phyloP scores from a whole-genome alignment of 2,888 invertebrate species.

The Pachliopta kotzebuea region DNA sequence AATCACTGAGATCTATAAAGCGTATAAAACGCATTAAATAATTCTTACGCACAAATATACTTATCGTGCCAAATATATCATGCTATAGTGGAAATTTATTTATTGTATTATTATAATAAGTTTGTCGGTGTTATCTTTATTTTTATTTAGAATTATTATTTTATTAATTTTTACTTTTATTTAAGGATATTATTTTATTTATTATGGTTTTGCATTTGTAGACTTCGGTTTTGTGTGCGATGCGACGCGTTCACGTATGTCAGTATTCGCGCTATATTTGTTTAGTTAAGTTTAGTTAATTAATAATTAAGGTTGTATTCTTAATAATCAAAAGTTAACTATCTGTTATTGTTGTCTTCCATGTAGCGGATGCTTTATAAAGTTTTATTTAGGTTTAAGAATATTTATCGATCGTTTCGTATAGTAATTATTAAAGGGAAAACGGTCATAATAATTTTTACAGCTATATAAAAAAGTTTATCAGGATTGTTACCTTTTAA shows the following conservation, averaged over 20 bases:
- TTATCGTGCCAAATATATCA: conserved; percentile 26
- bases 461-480: neutral
- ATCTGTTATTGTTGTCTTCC: conserved; percentile 62
- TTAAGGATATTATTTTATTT: conserved; percentile 31
- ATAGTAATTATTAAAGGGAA: conserved; percentile 4
- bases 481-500: neutral
- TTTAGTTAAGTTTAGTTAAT: conserved; percentile 33
- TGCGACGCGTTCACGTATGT: conserved; percentile 76
- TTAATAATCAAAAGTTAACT: conserved; percentile 42
- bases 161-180: conserved; percentile 30
- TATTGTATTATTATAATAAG: conserved; percentile 5
- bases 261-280: conserved; percentile 60
- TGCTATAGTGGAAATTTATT: conserved; percentile 7
- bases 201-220: conserved; percentile 45
- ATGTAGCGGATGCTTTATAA: conserved; percentile 49
- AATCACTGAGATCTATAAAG: conserved; percentile 15
- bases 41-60: conserved; percentile 26
- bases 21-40: conserved; percentile 3
- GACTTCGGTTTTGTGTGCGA: conserved; percentile 63
- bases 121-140: conserved; percentile 24
- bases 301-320: conserved; percentile 31
- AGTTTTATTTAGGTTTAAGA: conserved; percentile 31
- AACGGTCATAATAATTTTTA: conserved; percentile 6
- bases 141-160: conserved; percentile 28
- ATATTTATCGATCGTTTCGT: conserved; percentile 14